Evolutionary conservation across 2,888 invertebrate genomes (phyloP).

Genomic region (Noctua comes): DNA sequence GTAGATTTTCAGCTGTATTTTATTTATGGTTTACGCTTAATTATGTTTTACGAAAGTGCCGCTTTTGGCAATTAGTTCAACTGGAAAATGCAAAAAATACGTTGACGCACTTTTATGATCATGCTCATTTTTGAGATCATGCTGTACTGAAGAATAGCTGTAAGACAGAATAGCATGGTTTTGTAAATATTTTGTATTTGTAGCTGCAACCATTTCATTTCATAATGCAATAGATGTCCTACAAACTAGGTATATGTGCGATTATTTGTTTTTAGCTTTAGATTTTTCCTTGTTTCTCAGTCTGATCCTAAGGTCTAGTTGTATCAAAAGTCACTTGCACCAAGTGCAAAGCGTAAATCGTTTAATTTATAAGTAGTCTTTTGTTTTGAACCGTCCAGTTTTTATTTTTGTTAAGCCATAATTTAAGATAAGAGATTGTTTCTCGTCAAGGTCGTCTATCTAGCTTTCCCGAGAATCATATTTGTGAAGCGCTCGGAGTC

Average conservation of each 20-base stretch:
- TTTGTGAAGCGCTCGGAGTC: constrained; percentile 9
- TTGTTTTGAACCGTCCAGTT: constrained; percentile 19
- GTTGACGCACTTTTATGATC: constrained; percentile 10
- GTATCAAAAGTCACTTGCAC: neutral
- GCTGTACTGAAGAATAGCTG: neutral
- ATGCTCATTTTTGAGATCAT: no score
- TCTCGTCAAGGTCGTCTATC: constrained; percentile 23
- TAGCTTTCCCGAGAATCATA: constrained; percentile 32
- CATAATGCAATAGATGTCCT: neutral
- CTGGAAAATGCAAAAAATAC: neutral
- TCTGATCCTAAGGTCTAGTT: neutral
- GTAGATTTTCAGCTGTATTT: constrained; percentile 1
- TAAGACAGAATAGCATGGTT: neutral
- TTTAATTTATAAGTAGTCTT: constrained; percentile 27
- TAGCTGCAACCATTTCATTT: constrained; percentile 11
- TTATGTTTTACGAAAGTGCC: neutral
- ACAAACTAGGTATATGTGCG: neutral
- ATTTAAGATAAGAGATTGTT: neutral
- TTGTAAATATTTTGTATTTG: neutral
- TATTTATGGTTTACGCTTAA: neutral
- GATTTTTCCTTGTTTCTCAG: constrained; percentile 8
- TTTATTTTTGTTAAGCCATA: constrained; percentile 10
- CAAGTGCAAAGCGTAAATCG: neutral
- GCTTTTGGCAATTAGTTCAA: neutral
- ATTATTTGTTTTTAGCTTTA: constrained; percentile 9